A percentile compares a stretch with the other conserved stretches of the same genome.
Conservation (phyloP, 1,140 invertebrate genomes). For the Gonioctena quinquepunctata region DNA sequence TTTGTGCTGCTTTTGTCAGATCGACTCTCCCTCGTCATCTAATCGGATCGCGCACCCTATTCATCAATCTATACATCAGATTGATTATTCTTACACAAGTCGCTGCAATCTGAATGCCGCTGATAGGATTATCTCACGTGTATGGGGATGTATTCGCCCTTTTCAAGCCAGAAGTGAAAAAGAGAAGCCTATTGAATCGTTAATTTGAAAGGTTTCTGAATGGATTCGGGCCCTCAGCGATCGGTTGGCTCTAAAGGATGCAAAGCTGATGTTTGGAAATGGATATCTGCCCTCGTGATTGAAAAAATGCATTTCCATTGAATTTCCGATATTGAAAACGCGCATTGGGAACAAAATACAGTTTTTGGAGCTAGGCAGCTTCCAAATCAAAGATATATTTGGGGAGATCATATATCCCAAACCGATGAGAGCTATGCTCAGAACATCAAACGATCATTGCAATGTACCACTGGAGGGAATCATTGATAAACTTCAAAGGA, state of each 20-base stretch:
- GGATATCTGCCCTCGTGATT: neutral
- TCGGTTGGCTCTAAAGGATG: neutral
- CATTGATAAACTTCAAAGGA: too few species aligned
- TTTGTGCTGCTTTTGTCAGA: constrained; percentile 29
- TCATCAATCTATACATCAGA: constrained; percentile 29
- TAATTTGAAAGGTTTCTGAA: constrained; percentile 13
- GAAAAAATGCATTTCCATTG: neutral
- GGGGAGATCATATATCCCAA: too few species aligned
- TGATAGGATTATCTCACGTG: constrained; percentile 19
- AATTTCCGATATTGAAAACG: neutral
- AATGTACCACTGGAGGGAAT: too few species aligned
- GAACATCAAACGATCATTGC: too few species aligned
- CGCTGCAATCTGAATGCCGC: neutral
- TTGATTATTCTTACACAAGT: constrained; percentile 20
- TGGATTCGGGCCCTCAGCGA: neutral
- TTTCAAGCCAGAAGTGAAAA: constrained; percentile 12
- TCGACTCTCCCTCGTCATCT: constrained; percentile 25
- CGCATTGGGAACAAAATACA: too few species aligned
- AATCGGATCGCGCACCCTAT: constrained; percentile 31
- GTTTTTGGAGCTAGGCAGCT: too few species aligned
- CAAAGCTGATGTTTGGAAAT: neutral
- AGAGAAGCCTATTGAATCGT: constrained; percentile 4
- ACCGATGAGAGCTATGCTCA: too few species aligned
- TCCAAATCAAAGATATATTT: too few species aligned
- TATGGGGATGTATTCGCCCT: constrained; percentile 4